phyloP scores from a whole-genome alignment of 2,888 invertebrate genomes.

The Dromius quadrimaculatus region DNA sequence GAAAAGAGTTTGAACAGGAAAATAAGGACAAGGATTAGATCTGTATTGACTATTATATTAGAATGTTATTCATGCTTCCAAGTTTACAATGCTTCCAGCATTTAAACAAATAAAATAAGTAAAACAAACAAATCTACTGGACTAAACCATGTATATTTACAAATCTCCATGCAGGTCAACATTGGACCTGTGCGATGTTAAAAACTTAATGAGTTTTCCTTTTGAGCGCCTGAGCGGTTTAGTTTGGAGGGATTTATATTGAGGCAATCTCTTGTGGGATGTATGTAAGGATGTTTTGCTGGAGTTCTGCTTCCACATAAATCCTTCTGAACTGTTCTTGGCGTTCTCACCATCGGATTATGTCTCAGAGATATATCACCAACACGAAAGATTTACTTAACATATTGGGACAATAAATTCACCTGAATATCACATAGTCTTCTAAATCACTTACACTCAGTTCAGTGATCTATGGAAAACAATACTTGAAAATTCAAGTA shows the following conservation, averaged over 20 bases:
- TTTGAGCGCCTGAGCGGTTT: slow-evolving; percentile 11
- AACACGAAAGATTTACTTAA: background rate
- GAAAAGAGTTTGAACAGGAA: too few relatives aligned
- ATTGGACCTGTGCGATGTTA: background rate
- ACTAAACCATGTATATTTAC: too few relatives aligned
- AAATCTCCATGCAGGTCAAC: too few relatives aligned
- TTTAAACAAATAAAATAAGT: too few relatives aligned
- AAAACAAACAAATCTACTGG: too few relatives aligned
- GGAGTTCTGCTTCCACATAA: slow-evolving; percentile 1
- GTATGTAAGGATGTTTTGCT: slow-evolving; percentile 17
- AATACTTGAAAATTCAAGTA: too few relatives aligned
- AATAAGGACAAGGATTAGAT: too few relatives aligned
- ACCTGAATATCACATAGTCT: background rate
- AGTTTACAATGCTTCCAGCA: too few relatives aligned
- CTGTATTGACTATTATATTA: too few relatives aligned
- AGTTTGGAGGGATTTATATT: slow-evolving; percentile 9
- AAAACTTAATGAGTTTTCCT: slow-evolving; percentile 15
- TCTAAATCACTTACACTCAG: background rate
- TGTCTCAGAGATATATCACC: background rate
- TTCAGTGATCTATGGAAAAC: too few relatives aligned
- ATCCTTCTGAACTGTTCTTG: slow-evolving; percentile 10
- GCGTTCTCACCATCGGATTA: slow-evolving; percentile 13
- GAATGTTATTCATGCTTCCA: too few relatives aligned
- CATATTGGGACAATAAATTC: background rate
- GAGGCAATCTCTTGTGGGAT: slow-evolving; percentile 8